These are phyloP conservation scores for Oryzias javanicus DNA, from an alignment of 2,113 vertebrate species.

Conservation along the genomic window DNA sequence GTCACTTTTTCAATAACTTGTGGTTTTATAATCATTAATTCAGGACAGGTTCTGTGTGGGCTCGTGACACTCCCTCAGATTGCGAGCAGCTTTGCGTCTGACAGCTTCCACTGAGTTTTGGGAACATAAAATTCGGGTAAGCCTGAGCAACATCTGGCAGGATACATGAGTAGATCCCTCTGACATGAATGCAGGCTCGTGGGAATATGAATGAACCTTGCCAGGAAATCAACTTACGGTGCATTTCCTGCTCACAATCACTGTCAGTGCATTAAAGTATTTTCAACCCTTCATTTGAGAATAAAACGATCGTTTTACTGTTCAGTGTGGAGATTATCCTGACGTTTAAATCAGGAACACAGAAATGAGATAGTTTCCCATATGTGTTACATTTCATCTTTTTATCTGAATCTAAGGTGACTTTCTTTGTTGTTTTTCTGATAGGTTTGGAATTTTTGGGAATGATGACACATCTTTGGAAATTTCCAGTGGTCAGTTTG, in stretches of 20 bases:
- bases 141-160: slow-evolving; percentile 55
- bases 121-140: slow-evolving; percentile 32
- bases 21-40: no score
- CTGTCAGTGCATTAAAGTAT: not conserved
- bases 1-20: no score
- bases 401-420: not conserved
- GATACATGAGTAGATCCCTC: slow-evolving; percentile 33
- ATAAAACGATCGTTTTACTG: not conserved
- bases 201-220: slow-evolving; percentile 9
- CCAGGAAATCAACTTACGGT: slow-evolving; percentile 13
- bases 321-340: not conserved
- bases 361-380: not conserved
- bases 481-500: slow-evolving; percentile 5
- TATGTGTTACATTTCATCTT: not conserved
- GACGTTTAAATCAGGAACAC: not conserved
- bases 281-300: not conserved
- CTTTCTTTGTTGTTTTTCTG: not conserved
- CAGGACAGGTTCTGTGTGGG: not conserved
- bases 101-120: not conserved
- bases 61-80: not conserved
- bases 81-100: slow-evolving; percentile 3
- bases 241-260: slow-evolving; percentile 1
- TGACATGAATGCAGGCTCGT: slow-evolving; percentile 21
- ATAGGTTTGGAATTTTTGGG: not conserved
- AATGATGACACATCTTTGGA: slow-evolving; percentile 1